A percentile compares a stretch with the other conserved stretches of the same genome.
Evolutionary conservation across 2,888 invertebrate species (phyloP).

Genomic region (Epirrhoe tristata): DNA sequence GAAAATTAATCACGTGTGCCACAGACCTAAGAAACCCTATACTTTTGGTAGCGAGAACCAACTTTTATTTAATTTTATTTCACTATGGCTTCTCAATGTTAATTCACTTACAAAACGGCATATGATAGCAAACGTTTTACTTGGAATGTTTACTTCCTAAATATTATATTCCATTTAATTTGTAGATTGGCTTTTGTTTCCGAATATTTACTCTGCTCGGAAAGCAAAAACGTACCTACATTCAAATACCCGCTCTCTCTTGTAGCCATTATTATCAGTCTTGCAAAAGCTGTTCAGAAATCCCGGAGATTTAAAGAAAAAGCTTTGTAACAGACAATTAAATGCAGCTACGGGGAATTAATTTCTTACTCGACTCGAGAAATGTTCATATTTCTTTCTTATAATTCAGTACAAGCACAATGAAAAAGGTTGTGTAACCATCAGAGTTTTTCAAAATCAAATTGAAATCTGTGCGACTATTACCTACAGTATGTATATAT

Average conservation of each 20-base stretch:
- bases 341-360: conserved; percentile 67
- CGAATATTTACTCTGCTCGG: conserved; percentile 32
- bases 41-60: background rate
- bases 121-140: background rate
- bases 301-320: conserved; percentile 61
- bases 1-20: no score
- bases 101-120: conserved; percentile 5
- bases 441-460: conserved; percentile 12
- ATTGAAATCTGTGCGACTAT: no score
- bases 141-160: background rate
- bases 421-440: conserved; percentile 26
- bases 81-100: conserved; percentile 7
- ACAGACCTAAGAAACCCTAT: no score
- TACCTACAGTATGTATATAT: no score
- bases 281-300: conserved; percentile 60
- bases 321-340: conserved; percentile 74
- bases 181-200: conserved; percentile 29
- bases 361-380: conserved; percentile 54
- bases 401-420: conserved; percentile 30
- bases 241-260: conserved; percentile 52
- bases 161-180: conserved; percentile 21
- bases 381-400: conserved; percentile 45
- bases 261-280: conserved; percentile 63
- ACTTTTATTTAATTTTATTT: background rate
- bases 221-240: conserved; percentile 39